Base-by-base conservation (phyloP, 2,797 vertebrate genomes). In the Psittacula echo region DNA sequence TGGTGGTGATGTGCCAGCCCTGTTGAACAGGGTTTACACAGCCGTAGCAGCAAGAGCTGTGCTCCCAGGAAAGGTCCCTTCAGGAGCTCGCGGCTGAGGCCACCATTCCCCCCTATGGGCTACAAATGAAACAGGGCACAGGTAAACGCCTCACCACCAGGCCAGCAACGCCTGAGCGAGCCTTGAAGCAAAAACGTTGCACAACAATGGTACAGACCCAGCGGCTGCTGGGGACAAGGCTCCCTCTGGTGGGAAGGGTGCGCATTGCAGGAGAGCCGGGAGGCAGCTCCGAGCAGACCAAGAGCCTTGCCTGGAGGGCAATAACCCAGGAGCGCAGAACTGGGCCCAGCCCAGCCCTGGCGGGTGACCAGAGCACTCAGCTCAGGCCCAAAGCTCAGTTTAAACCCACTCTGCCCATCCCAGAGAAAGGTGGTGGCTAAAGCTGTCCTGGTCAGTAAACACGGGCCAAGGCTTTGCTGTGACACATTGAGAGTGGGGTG, bases 1-100 rank as follows among this genome's bases (percentile, higher is more conserved):
- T n/a, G 5, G 1, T 0, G 19, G 85, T 0, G 1, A 10, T 1
- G 21, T 0, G 26, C 71, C 50, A 14, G 6, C 27, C 51, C 81
- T 4, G 2, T 4, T 1, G 20, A 19, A 23, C 13, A 4, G 58
- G 48, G 34, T 8, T 18, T 15, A 3, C 18, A 9, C 56, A 2
- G 78, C 0, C 6, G 18, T 2, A 0, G 54, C 47, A 23, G 21
- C 22, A 4, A n/a, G 32, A 30, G 66, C 87, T 0, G 8, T 0
- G 1, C 70, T 42, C 26, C 42, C 51, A 9, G 54, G 50, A 32
- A 13, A 50, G 54, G 56, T 7, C 65, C 51, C 50, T 19, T 8
- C 1, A 1, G 16, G 70, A 6, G 19, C 53, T 2, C 3, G 2
- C 0, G 65, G 41, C 18, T 24, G 41, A 8, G 13, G 7, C 62